These are phyloP conservation scores for Pedionomus torquatus DNA, from an alignment of 2,113 vertebrate species.

Conservation along the genomic window DNA sequence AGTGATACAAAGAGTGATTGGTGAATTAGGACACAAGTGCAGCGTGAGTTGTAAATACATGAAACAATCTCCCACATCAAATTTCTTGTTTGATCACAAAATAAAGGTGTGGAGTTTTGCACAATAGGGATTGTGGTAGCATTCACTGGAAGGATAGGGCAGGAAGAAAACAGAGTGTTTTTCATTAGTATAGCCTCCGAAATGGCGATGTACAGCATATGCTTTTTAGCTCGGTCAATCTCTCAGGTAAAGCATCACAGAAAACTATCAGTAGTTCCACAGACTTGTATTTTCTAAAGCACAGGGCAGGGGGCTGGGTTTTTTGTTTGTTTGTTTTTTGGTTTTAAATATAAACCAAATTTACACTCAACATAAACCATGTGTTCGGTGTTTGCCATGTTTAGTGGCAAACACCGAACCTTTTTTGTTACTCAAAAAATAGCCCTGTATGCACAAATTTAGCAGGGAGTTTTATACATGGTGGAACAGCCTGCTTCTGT, in stretches of 20 bases:
- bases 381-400: no score
- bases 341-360: background rate
- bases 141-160: background rate
- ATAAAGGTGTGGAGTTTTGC: background rate
- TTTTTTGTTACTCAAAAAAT: background rate
- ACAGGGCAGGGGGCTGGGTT: no score
- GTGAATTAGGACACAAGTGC: background rate
- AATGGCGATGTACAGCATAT: background rate
- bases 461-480: background rate
- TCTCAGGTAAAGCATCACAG: background rate
- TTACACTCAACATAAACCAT: background rate
- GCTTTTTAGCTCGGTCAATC: background rate
- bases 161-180: background rate
- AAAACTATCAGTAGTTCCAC: background rate
- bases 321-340: background rate
- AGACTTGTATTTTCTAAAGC: background rate
- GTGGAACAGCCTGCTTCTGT: background rate
- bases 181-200: background rate
- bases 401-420: background rate
- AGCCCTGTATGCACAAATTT: background rate
- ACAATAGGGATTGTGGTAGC: background rate
- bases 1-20: background rate
- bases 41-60: background rate
- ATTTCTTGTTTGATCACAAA: background rate
- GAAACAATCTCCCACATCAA: background rate